These are phyloP conservation scores for Oreochromis tanganicae DNA, from an alignment of 2,113 vertebrate species.

Conservation along the genomic window DNA sequence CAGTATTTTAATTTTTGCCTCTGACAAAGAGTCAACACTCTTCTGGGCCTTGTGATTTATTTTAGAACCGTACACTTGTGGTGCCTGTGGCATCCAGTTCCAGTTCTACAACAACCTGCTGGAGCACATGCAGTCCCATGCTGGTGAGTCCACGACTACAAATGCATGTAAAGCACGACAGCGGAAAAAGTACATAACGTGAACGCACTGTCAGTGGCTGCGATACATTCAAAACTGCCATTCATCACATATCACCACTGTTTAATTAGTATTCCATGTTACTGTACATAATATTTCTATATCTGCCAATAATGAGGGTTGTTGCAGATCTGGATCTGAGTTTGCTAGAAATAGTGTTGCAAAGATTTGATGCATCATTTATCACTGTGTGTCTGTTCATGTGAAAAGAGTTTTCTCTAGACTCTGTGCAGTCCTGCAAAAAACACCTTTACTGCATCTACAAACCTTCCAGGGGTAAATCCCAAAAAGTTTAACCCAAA, in stretches of 20 bases:
- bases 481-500: background rate
- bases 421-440: background rate
- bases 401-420: background rate
- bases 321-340: slow-evolving; percentile 63
- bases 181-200: background rate
- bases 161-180: slow-evolving; percentile 44
- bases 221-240: slow-evolving; percentile 21
- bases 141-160: slow-evolving; percentile 80
- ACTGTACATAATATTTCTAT: background rate
- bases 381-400: background rate
- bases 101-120: slow-evolving; percentile 99
- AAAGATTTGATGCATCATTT: background rate
- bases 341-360: background rate
- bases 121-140: slow-evolving; percentile 99
- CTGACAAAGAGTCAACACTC: slow-evolving; percentile 51
- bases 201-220: slow-evolving; percentile 26
- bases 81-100: slow-evolving; percentile 99
- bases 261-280: background rate
- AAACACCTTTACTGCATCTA: background rate
- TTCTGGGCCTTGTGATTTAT: slow-evolving; percentile 74
- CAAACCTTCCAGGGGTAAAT: background rate
- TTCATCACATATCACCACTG: background rate
- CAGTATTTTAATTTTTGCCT: slow-evolving; percentile 27
- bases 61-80: slow-evolving; percentile 96
- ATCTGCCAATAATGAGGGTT: slow-evolving; percentile 13